phyloP scores from a whole-genome alignment of 2,888 invertebrate genomes.

The Nasonovia ribisnigri region DNA sequence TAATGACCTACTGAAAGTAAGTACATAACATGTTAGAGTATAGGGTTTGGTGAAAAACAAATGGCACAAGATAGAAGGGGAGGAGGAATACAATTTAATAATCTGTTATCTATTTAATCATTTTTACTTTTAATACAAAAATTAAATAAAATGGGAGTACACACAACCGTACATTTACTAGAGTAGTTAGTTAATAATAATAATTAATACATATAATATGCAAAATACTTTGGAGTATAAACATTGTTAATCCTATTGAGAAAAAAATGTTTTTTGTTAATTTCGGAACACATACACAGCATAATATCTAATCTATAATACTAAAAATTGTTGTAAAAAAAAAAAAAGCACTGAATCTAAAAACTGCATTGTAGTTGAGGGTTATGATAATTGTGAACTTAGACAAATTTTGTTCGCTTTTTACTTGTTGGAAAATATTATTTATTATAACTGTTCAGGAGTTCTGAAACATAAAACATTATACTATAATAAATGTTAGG shows the following conservation, averaged over 20 bases:
- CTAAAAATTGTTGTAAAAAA: conserved; percentile 32
- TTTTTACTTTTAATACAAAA: conserved; percentile 43
- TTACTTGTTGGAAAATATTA: conserved; percentile 29
- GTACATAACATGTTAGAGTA: conserved; percentile 51
- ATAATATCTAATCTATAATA: conserved; percentile 55
- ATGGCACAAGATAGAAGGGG: conserved; percentile 43
- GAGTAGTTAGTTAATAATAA: conserved; percentile 45
- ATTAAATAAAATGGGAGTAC: conserved; percentile 44
- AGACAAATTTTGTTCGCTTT: conserved; percentile 43
- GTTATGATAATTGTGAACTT: conserved; percentile 49
- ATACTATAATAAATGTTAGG: not conserved
- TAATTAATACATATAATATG: conserved; percentile 61
- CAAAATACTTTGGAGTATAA: conserved; percentile 51
- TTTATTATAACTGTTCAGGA: conserved; percentile 34
- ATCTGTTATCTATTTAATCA: conserved; percentile 34
- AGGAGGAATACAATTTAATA: conserved; percentile 40
- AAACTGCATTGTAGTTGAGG: conserved; percentile 46
- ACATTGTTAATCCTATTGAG: conserved; percentile 62
- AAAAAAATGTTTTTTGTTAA: conserved; percentile 50
- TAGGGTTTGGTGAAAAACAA: conserved; percentile 38
- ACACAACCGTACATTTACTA: conserved; percentile 54
- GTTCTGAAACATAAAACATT: conserved; percentile 55
- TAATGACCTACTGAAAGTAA: conserved; percentile 47
- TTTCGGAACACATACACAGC: conserved; percentile 63
- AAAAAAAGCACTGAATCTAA: conserved; percentile 57